Conservation (phyloP, 1,140 invertebrate genomes). For the Drosophila watanabei region DNA sequence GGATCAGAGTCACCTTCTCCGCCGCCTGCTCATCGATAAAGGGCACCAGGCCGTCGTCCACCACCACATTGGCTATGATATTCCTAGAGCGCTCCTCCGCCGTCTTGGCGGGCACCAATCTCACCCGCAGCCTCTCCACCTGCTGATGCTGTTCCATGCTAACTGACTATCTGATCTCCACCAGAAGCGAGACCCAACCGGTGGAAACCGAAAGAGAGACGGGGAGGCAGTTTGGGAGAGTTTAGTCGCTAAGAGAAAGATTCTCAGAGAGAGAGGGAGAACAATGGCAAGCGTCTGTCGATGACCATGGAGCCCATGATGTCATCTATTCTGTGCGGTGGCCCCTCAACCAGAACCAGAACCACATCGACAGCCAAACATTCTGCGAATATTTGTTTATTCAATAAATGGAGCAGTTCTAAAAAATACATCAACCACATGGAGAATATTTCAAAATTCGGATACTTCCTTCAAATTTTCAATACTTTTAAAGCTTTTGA, state of each 20-base stretch:
- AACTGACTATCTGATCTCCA: conserved; percentile 60
- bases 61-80: conserved; percentile 78
- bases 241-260: conserved; percentile 2
- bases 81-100: conserved; percentile 73
- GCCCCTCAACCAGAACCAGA: conserved; percentile 34
- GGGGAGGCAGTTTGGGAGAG: not conserved
- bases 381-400: conserved; percentile 46
- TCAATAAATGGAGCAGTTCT: conserved; percentile 41
- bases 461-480: not conserved
- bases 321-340: conserved; percentile 39
- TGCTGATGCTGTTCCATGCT: conserved; percentile 69
- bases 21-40: conserved; percentile 70
- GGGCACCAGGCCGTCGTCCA: conserved; percentile 69
- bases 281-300: conserved; percentile 17
- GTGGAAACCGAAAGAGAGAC: conserved; percentile 1
- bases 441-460: conserved; percentile 18
- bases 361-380: conserved; percentile 43
- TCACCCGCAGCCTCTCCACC: conserved; percentile 69
- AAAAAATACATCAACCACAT: conserved; percentile 24
- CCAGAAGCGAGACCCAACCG: not conserved
- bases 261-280: not conserved
- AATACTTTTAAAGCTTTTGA: not conserved
- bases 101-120: conserved; percentile 68
- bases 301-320: conserved; percentile 44
- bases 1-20: conserved; percentile 49